Evolutionary conservation across 2,797 vertebrate genomes (phyloP).

Genomic region (Spea hammondii): DNA sequence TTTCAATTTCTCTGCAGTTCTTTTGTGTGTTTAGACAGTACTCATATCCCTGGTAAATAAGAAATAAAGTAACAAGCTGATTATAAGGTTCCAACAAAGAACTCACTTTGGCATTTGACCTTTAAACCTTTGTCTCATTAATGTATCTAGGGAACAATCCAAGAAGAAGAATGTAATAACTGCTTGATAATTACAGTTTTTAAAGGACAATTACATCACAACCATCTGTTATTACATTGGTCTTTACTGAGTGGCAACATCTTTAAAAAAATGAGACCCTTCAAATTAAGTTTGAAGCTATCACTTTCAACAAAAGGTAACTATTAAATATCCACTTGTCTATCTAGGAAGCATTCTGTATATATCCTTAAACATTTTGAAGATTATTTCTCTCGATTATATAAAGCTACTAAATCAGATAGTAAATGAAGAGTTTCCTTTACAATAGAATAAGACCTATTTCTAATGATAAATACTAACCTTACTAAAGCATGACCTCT

Average conservation of each 20-base stretch:
- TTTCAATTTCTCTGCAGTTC: background rate
- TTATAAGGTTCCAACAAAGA: conserved; percentile 65
- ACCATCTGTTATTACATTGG: conserved; percentile 63
- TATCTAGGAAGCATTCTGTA: background rate
- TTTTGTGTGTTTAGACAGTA: background rate
- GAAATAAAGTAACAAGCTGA: conserved; percentile 59
- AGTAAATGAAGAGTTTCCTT: background rate
- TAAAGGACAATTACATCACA: conserved; percentile 68
- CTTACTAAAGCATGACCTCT: background rate
- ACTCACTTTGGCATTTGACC: conserved; percentile 74
- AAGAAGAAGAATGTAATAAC: conserved; percentile 68
- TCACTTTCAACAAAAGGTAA: background rate
- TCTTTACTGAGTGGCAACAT: conserved; percentile 57
- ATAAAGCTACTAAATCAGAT: background rate
- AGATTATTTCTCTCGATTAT: background rate
- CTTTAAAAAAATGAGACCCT: background rate
- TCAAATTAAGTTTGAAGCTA: background rate
- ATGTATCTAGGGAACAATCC: conserved; percentile 69
- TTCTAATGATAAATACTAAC: background rate
- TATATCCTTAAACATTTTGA: background rate
- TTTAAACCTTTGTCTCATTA: conserved; percentile 78
- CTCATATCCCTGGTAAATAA: background rate
- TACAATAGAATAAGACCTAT: background rate
- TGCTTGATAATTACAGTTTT: conserved; percentile 68
- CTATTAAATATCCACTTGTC: background rate